Base-by-base conservation (phyloP, 2,888 invertebrate genomes). In the Drosophila nr. fundita region DNA sequence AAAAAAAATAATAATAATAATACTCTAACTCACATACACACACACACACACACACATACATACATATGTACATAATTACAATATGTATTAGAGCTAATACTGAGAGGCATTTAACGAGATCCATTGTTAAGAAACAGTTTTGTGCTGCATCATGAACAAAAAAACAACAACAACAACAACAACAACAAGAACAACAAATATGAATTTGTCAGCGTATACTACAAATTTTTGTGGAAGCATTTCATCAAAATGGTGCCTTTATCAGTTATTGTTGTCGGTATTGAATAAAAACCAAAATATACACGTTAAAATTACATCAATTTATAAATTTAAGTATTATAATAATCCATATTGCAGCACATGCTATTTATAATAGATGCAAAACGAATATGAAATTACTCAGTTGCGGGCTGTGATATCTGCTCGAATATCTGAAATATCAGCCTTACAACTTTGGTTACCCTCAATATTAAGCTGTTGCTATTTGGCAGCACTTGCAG, bases 161-260 rank as follows among this genome's bases (percentile, higher is more conserved):
- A 30, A 13, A 34, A 24, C 4, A 32, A 15, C 13, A 27, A 27
- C 36, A 27, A 8, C 4, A 40, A 10, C 42, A 30, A 52, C 40
- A 40, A 4, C 40, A 32, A 54, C 54, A 55, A 24, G 21, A 53
- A 58, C 38, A 38, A 52, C 36, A 53, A 63, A 58, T 57, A 58
- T 61, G 24, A 45, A 58, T 40, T 71, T 72, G 60, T 65, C 59
- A 55, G 38, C 60, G 70, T 61, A 70, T 71, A 76, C 50, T 59
- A 69, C 64, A 59, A 64, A 62, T 61, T 74, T 64, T 60, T 80
- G 76, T 82, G 80, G 70, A 89, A 85, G 87, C 88, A 90, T 87
- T 89, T 87, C 88, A 87, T 90, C 91, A 90, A 88, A 89, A 91
- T 91, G 89, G 91, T 91, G 91, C 91, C 91, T 91, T 91, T 90